A percentile compares a stretch with the other conserved stretches of the same genome.
Conservation (phyloP, 2,113 vertebrate species). For the Indicator indicator region DNA sequence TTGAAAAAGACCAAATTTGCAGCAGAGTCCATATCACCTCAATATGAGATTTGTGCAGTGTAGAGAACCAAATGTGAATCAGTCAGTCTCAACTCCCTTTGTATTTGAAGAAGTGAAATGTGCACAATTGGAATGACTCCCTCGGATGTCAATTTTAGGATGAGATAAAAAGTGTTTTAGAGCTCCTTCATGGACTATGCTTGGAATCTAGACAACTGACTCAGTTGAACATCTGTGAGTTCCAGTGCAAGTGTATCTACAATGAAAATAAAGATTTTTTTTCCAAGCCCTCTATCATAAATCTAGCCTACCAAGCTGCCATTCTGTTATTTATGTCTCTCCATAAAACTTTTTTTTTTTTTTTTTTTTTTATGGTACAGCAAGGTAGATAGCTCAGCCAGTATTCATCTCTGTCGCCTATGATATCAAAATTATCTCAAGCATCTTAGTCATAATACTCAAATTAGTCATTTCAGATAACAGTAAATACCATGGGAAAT, state of each 20-base stretch:
- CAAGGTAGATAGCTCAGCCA: neutral
- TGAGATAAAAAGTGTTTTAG: neutral
- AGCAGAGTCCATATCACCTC: fast-evolving
- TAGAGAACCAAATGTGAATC: neutral
- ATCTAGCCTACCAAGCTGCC: neutral
- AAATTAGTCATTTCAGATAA: neutral
- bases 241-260: neutral
- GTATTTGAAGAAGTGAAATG: neutral
- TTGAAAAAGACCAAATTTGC: neutral
- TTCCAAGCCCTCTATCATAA: neutral
- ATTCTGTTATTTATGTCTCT: neutral
- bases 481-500: neutral
- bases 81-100: neutral
- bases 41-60: fast-evolving
- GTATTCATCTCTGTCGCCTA: neutral
- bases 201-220: neutral
- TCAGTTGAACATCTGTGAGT: neutral
- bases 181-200: neutral
- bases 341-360: neutral
- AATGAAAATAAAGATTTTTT: neutral
- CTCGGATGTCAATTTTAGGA: neutral
- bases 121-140: neutral
- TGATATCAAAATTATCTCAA: neutral
- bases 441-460: neutral
- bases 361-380: neutral